These are phyloP conservation scores for Numenius arquata DNA, from an alignment of 2,113 vertebrate genomes.

Conservation along the genomic window DNA sequence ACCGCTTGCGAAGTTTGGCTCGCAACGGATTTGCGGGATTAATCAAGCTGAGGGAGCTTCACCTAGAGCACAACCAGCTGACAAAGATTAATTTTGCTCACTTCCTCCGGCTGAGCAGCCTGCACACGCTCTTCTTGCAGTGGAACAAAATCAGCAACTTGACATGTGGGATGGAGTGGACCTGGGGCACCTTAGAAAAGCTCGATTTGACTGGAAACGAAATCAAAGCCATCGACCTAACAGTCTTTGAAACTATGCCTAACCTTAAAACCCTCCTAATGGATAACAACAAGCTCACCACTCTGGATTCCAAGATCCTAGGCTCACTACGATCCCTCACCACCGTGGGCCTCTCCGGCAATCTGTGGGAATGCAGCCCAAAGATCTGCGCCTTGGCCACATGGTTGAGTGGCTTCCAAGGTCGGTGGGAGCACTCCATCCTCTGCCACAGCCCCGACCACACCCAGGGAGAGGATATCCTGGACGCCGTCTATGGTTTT, in stretches of 20 bases:
- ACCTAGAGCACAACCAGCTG: conserved; percentile 98
- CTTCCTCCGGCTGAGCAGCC: conserved; percentile 94
- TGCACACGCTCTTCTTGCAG: conserved; percentile 95
- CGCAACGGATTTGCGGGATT: conserved; percentile 98
- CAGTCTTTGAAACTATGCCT: conserved; percentile 95
- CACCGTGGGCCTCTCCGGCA: conserved; percentile 92
- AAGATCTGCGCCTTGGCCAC: conserved; percentile 93
- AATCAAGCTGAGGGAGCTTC: conserved; percentile 97
- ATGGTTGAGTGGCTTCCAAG: conserved; percentile 94
- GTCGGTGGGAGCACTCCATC: conserved; percentile 97
- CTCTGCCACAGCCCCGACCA: conserved; percentile 95
- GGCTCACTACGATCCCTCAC: conserved; percentile 88
- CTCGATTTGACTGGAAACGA: conserved; percentile 96
- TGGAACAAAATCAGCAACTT: conserved; percentile 99
- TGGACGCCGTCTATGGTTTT: conserved; percentile 96
- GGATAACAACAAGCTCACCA: conserved; percentile 98
- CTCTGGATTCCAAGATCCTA: conserved; percentile 87
- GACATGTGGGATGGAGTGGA: conserved; percentile 98
- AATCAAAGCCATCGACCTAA: conserved; percentile 88
- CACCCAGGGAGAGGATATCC: conserved; percentile 98
- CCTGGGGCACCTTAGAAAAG: conserved; percentile 95
- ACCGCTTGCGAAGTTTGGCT: conserved; percentile 94
- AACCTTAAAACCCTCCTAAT: conserved; percentile 94
- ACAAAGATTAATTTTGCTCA: conserved; percentile 99
- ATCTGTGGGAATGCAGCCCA: conserved; percentile 98